Base-by-base conservation (phyloP, 1,140 invertebrate genomes). In the Eumeta japonica region DNA sequence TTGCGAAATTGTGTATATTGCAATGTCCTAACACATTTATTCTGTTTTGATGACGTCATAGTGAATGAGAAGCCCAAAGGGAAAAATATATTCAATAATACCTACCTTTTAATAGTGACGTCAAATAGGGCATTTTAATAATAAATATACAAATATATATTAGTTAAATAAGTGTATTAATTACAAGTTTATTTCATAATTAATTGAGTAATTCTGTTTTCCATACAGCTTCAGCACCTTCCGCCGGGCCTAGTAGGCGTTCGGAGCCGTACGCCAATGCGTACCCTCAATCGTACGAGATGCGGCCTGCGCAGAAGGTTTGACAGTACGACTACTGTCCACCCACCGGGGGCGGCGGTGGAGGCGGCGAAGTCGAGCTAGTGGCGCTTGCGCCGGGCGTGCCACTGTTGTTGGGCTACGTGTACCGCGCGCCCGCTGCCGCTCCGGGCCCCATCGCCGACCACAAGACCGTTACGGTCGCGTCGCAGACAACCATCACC, bases 221-320 rank as follows among this genome's bases (percentile, higher is more conserved):
- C 20, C 5, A n/a, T 42, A 2, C 50, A 63, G 62, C 61, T 9
- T 60, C 62, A 1, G 64, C 65, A 17, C 60, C 62, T 16, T 45
- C 59, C 2, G 56, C 61, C 0, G 58, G 60, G 11, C 62, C 62
- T 45, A 57, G 48, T 2, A 57, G 67, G 2, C 60, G 73, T 33
- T 38, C 46, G 9, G 71, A 75, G 44, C 60, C 71, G 13, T 76
- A 76, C 52, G 74, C 74, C 27, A 58, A 62, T 45, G 74, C 71
- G 15, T 76, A 76, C 58, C 67, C 72, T 39, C 60, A 64, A 41
- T 49, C 64, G 36, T 71, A 68, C 56, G 66, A 71, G 62, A 66
- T 73, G 68, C 66, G 63, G 13, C 59, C 66, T 16, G 48, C 66
- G 41, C 68, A 71, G 28, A 72, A 72, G 56, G 67, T 71, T 51